phyloP scores from a whole-genome alignment of 2,888 invertebrate genomes.

The Suillia variegata region DNA sequence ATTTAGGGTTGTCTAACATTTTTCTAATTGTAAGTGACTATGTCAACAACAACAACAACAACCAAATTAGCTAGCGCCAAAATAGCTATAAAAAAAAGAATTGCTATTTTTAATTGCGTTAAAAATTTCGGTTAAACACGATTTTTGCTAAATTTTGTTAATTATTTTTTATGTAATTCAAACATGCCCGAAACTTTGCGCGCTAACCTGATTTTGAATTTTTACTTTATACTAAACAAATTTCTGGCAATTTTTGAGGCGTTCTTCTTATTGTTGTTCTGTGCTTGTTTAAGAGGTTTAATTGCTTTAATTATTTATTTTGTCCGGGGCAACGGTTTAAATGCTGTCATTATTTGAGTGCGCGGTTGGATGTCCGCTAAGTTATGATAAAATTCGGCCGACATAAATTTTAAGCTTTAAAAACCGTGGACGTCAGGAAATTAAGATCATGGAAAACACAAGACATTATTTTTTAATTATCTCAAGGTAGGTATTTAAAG shows the following conservation, averaged over 20 bases:
- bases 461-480: too few species aligned
- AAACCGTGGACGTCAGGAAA: background rate
- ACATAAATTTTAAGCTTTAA: background rate
- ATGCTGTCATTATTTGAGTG: background rate
- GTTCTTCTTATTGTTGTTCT: slow-evolving; percentile 40
- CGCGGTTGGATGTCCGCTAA: background rate
- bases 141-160: background rate
- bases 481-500: too few species aligned
- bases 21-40: background rate
- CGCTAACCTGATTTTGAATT: slow-evolving; percentile 48
- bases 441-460: background rate
- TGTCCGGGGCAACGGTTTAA: slow-evolving; percentile 30
- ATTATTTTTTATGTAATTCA: background rate
- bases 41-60: too few species aligned
- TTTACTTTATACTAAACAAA: too few species aligned
- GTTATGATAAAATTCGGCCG: background rate
- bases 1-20: background rate
- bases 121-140: background rate
- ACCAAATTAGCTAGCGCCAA: too few species aligned
- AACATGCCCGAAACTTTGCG: slow-evolving; percentile 30
- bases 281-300: slow-evolving; percentile 54
- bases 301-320: slow-evolving; percentile 55
- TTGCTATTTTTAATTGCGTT: background rate
- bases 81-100: too few species aligned
- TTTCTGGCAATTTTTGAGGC: slow-evolving; percentile 9